A percentile compares a stretch with the other conserved stretches of the same genome.
Conservation (phyloP, 2,888 invertebrate genomes). For the Cylloceria caligata region DNA sequence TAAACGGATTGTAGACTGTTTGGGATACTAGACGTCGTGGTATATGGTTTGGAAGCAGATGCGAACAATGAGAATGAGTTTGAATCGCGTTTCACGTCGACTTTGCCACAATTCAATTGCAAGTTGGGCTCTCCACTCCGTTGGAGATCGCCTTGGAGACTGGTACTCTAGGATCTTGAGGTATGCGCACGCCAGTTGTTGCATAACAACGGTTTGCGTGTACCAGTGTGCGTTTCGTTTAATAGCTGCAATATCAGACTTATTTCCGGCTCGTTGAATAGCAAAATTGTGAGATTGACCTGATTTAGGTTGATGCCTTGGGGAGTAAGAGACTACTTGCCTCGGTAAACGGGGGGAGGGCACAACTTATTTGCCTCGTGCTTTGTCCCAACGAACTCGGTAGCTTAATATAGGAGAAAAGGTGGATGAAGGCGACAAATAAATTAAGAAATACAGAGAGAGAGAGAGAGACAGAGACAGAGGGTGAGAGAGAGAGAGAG, state of each 20-base stretch:
- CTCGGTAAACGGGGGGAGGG: background rate
- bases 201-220: conserved; percentile 1
- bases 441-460: background rate
- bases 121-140: conserved; percentile 38
- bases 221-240: conserved; percentile 43
- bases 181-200: background rate
- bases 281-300: conserved; percentile 57
- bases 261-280: conserved; percentile 57
- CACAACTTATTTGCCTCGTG: conserved; percentile 45
- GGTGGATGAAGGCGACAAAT: too few relatives aligned
- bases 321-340: conserved; percentile 28
- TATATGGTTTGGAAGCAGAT: background rate
- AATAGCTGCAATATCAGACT: conserved; percentile 45
- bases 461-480: background rate
- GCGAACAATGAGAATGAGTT: conserved; percentile 15
- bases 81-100: conserved; percentile 6
- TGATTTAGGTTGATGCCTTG: conserved; percentile 40
- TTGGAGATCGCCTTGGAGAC: conserved; percentile 22
- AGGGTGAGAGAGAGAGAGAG: background rate
- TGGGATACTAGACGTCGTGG: background rate
- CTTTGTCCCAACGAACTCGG: conserved; percentile 13
- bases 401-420: conserved; percentile 19
- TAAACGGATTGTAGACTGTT: background rate
- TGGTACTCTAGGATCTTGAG: background rate
- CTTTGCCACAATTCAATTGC: conserved; percentile 27